Evolutionary conservation across 2,113 vertebrate species (phyloP), one percentile per base, ranked within the genome.

Genomic region (Seriola rivoliana): DNA sequence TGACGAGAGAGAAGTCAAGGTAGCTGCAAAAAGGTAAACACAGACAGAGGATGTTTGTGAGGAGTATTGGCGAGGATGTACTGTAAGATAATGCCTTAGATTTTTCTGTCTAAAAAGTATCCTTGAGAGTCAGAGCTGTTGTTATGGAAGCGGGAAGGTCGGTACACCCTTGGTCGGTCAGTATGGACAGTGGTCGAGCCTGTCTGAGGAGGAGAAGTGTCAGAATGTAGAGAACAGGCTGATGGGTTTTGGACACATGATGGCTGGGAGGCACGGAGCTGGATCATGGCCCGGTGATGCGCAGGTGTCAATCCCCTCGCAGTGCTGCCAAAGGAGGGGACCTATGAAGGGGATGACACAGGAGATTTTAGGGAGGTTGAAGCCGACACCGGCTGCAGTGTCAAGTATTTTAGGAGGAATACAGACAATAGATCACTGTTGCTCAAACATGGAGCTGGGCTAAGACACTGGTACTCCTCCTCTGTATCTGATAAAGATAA

Each of bases 271-370:
- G 44, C 36, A 71, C 4, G 32, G 68, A n/a, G 65, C 50, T 57
- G 72, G 68, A 86, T 69, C 69, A 60, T 32, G 60, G 77, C 64
- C 76, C 71, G 5, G 25, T 71, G 77, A 80, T 74, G 62, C 25
- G 38, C 29, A 74, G 57, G 71, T 69, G 60, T 73, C 75, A 65
- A 34, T 69, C 62, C 71, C 42, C 69, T n/a, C 13, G 1, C 32
- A 9, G 23, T 29, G 36, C 40, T 72, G 48, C 38, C 48, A 80
- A 50, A 80, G 64, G 48, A 75, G 2, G 42, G 36, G 65, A 54
- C 54, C 40, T 77, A 54, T 4, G 25, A 16, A 71, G 54, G n/a
- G 29, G n/a, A 71, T 52, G 75, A 69, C 50, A 55, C n/a, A 25
- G 68, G 69, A 60, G 57, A 65, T 65, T 73, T 74, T n/a, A 23